Percentiles rank a stretch among this genome's conserved stretches.
These are phyloP conservation scores for Chironomus tentans DNA, from an alignment of 2,888 invertebrate species.

Conservation along the genomic window DNA sequence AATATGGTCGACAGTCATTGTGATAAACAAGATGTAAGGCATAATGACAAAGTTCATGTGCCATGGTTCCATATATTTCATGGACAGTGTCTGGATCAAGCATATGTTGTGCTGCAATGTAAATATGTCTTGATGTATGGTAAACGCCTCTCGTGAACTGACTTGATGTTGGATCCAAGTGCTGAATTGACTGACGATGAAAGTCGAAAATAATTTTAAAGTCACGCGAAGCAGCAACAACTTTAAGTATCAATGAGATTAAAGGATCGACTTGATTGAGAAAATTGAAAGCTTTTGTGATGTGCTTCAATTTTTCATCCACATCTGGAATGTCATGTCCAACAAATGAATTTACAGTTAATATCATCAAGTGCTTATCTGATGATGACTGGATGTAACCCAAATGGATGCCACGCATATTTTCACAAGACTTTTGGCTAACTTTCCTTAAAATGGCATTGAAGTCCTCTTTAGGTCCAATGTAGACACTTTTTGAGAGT, in stretches of 20 bases:
- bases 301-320: not conserved
- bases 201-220: not conserved
- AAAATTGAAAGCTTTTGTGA: not conserved
- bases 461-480: not conserved
- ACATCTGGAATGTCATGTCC: not conserved
- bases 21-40: not conserved
- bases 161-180: not conserved
- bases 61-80: not conserved
- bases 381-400: not conserved
- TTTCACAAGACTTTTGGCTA: not conserved
- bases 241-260: not conserved
- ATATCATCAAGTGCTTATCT: not conserved
- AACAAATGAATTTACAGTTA: not conserved
- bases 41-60: not conserved
- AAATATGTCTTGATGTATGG: not conserved
- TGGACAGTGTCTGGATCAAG: not conserved
- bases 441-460: not conserved
- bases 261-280: not conserved
- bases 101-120: not conserved
- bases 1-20: not conserved
- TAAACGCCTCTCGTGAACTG: not conserved
- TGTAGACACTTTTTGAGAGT: not conserved
- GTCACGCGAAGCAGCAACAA: not conserved
- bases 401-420: not conserved
- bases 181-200: not conserved